Conservation (phyloP, 2,888 invertebrate genomes). For the Platerodrilus igneus region DNA sequence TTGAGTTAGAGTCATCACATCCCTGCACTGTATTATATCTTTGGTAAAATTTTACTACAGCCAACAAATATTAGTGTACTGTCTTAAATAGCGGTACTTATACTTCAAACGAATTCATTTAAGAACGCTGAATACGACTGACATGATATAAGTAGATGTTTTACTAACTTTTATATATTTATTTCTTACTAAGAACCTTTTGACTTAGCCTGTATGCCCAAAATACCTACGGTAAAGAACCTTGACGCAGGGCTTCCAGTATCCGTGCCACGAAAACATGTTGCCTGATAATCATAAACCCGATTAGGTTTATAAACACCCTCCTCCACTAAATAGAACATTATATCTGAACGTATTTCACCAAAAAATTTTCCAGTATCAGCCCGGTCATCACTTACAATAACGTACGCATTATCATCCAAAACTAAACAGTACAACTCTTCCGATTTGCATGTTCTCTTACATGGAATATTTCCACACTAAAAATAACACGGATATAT, state of each 20-base stretch:
- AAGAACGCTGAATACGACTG: constrained; percentile 50
- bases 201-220: no score
- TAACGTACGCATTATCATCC: constrained; percentile 85
- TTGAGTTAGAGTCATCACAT: no score
- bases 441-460: constrained; percentile 58
- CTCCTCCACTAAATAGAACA: constrained; percentile 70
- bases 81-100: no score
- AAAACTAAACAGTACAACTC: constrained; percentile 77
- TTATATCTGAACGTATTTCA: constrained; percentile 65
- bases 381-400: constrained; percentile 64
- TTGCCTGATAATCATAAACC: constrained; percentile 84
- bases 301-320: constrained; percentile 71
- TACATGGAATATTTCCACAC: constrained; percentile 49
- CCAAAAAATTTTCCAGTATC: constrained; percentile 87
- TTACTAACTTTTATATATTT: no score
- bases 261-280: constrained; percentile 70
- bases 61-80: no score
- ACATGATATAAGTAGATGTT: no score
- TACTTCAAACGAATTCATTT: constrained; percentile 58
- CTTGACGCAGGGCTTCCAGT: constrained; percentile 50
- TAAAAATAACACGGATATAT: constrained; percentile 31
- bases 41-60: no score
- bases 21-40: no score
- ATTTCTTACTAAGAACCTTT: no score
- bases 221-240: constrained; percentile 13